Evolutionary conservation across 2,888 invertebrate genomes (phyloP).

Genomic region (Hipparchia semele): DNA sequence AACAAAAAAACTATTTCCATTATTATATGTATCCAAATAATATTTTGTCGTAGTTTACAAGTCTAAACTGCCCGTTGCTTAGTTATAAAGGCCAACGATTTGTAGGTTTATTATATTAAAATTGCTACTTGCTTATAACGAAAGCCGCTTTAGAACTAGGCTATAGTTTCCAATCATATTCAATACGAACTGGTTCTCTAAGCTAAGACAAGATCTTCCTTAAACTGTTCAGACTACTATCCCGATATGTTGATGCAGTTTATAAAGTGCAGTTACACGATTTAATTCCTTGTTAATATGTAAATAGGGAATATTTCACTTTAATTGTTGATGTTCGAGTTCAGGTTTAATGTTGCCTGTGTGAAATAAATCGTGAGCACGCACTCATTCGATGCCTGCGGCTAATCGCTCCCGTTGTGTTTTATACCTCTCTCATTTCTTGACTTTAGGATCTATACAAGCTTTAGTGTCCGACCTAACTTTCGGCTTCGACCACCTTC

Average conservation of each 20-base stretch:
- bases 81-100: too few species aligned
- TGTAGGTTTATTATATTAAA: slow-evolving; percentile 6
- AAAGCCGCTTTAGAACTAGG: slow-evolving; percentile 31
- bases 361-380: slow-evolving; percentile 74
- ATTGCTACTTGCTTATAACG: slow-evolving; percentile 41
- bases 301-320: slow-evolving; percentile 47
- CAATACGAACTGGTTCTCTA: slow-evolving; percentile 58
- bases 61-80: background rate
- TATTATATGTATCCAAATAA: too few species aligned
- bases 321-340: slow-evolving; percentile 48
- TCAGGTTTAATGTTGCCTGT: slow-evolving; percentile 57
- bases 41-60: too few species aligned
- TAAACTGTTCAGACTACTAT: slow-evolving; percentile 65
- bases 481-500: too few species aligned
- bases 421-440: slow-evolving; percentile 52
- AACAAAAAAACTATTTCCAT: too few species aligned
- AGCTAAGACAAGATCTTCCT: slow-evolving; percentile 69
- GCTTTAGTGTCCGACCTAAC: background rate
- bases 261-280: slow-evolving; percentile 11
- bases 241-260: slow-evolving; percentile 31
- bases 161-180: slow-evolving; percentile 51
- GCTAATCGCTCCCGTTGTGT: slow-evolving; percentile 76
- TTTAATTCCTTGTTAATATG: slow-evolving; percentile 31
- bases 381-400: slow-evolving; percentile 63
- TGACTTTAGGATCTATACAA: slow-evolving; percentile 25